Base-by-base conservation (phyloP, 2,888 invertebrate species). In the Brachyptera putata region DNA sequence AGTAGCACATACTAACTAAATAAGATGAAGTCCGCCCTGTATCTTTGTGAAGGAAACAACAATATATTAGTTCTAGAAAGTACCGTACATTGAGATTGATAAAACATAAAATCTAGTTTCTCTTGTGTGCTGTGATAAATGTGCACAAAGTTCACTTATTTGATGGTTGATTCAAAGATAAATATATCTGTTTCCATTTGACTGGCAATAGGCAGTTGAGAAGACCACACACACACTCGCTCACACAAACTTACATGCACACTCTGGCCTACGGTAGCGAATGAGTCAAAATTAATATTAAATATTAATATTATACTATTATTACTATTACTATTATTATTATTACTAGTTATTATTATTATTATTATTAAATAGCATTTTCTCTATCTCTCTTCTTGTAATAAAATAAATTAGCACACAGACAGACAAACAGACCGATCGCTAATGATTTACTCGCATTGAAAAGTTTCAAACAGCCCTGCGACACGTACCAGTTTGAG, bases 391-490 rank as follows among this genome's bases (percentile, higher is more conserved):
- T 63, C 58, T 63, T 61, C 49, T 58, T 26, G 63, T 63, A 63
- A 58, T 63, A 63, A 63, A 63, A 63, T 63, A 63, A 63, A 63
- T 63, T 63, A 63, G 63, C 61, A 61, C 58, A 53, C 61, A 55
- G 53, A 61, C 50, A 48, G 50, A 60, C 43, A 30, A 41, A 43
- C 43, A 43, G 30, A 30, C 30, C 30, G 30, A 43, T 43, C 18
- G n/a, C 9, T 16, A 37, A 37, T 37, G 39, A 37, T 37, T 37
- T 37, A 16, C 39, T 37, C 16, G 16, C 14, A 37, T 16, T 37
- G 39, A n/a, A 37, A n/a, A n/a, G n/a, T n/a, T n/a, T n/a, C n/a
- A n/a, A n/a, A n/a, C n/a, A n/a, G n/a, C n/a, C n/a, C n/a, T n/a
- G n/a, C n/a, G n/a, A n/a, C n/a, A n/a, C n/a, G n/a, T n/a, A n/a